A percentile compares a stretch with the other conserved stretches of the same genome.
Evolutionary conservation across 2,113 vertebrate species (phyloP).

Genomic region (Danio rerio): DNA sequence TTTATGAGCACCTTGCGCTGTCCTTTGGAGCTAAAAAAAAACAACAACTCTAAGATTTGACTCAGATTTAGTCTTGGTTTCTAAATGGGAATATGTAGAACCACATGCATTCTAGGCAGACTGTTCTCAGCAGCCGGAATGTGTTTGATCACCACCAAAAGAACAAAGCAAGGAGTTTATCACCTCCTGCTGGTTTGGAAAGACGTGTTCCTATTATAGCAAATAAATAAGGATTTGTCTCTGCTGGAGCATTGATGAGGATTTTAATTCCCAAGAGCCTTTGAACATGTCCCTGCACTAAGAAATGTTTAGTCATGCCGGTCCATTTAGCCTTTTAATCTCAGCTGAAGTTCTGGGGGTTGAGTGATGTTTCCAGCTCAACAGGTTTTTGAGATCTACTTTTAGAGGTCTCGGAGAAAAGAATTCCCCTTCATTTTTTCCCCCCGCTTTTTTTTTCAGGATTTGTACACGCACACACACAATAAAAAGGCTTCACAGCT

Average conservation of each 20-base stretch:
- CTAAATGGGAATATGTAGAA: background rate
- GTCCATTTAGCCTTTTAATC: slow-evolving; percentile 34
- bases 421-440: slow-evolving; percentile 20
- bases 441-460: slow-evolving; percentile 22
- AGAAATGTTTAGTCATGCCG: slow-evolving; percentile 32
- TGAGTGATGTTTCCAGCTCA: slow-evolving; percentile 35
- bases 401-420: slow-evolving; percentile 16
- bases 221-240: slow-evolving; percentile 51
- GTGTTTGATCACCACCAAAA: slow-evolving; percentile 1
- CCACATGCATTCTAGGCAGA: slow-evolving; percentile 19
- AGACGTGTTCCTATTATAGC: slow-evolving; percentile 36
- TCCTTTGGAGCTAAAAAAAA: slow-evolving; percentile 52
- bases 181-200: slow-evolving; percentile 30
- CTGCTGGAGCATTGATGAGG: slow-evolving; percentile 36
- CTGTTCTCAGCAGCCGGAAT: slow-evolving; percentile 13
- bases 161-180: slow-evolving; percentile 36
- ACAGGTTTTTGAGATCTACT: slow-evolving; percentile 30
- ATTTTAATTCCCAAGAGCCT: slow-evolving; percentile 10
- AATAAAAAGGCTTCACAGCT: slow-evolving; percentile 46
- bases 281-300: slow-evolving; percentile 24
- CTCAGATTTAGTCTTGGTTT: background rate
- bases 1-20: slow-evolving; percentile 30
- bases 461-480: slow-evolving; percentile 39
- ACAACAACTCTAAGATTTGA: slow-evolving; percentile 19
- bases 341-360: slow-evolving; percentile 45